Conservation (phyloP, 2,113 vertebrate species). For the Archilochus colubris region DNA sequence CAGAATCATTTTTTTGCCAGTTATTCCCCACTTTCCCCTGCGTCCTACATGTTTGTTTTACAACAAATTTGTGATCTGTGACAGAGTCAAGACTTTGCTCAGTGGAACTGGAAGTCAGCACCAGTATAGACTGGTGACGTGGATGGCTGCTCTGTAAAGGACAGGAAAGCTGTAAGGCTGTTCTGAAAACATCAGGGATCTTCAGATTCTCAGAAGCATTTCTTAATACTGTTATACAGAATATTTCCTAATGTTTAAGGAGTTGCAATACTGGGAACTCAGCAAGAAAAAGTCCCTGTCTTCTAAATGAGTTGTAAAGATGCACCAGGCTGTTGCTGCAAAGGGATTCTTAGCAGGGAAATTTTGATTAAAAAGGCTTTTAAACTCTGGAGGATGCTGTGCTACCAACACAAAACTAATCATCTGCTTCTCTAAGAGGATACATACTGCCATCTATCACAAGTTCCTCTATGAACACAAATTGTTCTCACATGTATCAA, state of each 20-base stretch:
- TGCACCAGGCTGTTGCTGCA: neutral
- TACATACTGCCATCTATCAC: no score
- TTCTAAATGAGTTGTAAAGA: neutral
- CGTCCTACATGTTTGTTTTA: constrained; percentile 41
- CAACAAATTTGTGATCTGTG: neutral
- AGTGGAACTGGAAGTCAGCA: neutral
- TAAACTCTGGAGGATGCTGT: neutral
- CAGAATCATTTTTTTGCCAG: constrained; percentile 37
- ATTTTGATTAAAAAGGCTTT: neutral
- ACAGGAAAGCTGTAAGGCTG: neutral
- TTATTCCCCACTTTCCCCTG: constrained; percentile 15
- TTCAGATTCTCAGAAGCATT: neutral
- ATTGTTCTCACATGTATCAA: neutral
- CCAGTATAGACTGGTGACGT: neutral
- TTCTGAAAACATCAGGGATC: neutral
- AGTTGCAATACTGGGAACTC: neutral
- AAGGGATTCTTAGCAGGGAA: neutral
- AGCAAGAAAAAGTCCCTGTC: neutral
- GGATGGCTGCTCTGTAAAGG: neutral
- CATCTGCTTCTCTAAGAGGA: neutral
- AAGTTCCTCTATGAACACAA: neutral
- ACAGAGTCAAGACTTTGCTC: neutral
- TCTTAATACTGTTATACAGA: neutral
- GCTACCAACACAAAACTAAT: neutral
- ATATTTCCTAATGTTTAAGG: neutral